Conservation (phyloP, 2,113 vertebrate species). For the Etheostoma spectabile region DNA sequence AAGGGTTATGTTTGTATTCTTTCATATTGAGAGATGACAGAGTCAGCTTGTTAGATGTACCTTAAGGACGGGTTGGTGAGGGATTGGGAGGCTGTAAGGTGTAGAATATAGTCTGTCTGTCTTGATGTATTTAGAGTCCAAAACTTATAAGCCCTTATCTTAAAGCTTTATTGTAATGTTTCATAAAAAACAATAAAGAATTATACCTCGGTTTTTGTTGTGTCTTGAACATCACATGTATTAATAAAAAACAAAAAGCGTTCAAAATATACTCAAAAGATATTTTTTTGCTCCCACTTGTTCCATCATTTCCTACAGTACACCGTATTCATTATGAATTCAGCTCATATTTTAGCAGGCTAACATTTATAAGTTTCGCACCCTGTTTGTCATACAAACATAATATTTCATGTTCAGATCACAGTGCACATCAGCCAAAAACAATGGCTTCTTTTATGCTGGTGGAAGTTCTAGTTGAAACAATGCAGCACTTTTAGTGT, state of each 20-base stretch:
- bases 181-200: background rate
- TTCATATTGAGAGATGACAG: constrained; percentile 10
- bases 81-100: background rate
- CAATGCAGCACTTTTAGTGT: background rate
- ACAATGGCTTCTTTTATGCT: background rate
- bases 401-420: background rate
- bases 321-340: background rate
- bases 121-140: background rate
- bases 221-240: background rate
- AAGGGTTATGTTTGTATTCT: background rate
- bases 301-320: background rate
- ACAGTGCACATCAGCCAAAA: background rate
- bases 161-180: background rate
- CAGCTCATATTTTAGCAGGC: background rate
- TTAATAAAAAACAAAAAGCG: background rate
- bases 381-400: background rate
- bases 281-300: background rate
- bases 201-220: background rate
- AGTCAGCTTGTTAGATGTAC: constrained; percentile 6
- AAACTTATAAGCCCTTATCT: background rate
- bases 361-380: background rate
- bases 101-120: background rate
- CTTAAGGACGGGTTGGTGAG: background rate
- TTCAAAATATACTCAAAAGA: background rate
- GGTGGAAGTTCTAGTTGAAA: background rate